A percentile compares a stretch with the other conserved stretches of the same genome.
Evolutionary conservation across 1,140 invertebrate species (phyloP).

Genomic region (Achroia grisella): DNA sequence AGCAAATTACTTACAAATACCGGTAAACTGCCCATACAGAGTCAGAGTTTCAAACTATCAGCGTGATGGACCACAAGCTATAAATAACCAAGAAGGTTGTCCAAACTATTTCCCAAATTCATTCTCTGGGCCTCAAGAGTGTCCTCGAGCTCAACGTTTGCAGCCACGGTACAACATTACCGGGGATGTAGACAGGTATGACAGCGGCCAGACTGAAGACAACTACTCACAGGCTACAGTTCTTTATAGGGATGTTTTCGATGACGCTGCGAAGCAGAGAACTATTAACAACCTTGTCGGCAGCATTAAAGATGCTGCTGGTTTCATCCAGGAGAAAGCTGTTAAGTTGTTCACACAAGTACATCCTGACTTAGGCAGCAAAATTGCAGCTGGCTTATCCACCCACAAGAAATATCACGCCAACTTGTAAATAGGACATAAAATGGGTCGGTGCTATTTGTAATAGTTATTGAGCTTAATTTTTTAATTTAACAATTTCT

Average conservation of each 20-base stretch:
- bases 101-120: slow-evolving; percentile 98
- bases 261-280: slow-evolving; percentile 80
- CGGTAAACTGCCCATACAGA: slow-evolving; percentile 95
- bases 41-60: slow-evolving; percentile 84
- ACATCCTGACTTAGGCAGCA: slow-evolving; percentile 79
- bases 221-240: slow-evolving; percentile 89
- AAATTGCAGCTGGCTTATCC: slow-evolving; percentile 78
- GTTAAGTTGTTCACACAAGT: slow-evolving; percentile 84
- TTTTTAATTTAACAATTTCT: slow-evolving; percentile 11
- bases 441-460: not conserved
- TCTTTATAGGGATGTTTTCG: slow-evolving; percentile 89
- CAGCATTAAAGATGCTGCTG: slow-evolving; percentile 84
- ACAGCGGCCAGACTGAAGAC: slow-evolving; percentile 87
- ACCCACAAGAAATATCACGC: slow-evolving; percentile 73
- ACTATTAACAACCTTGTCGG: slow-evolving; percentile 88
- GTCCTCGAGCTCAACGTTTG: slow-evolving; percentile 71
- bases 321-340: slow-evolving; percentile 89
- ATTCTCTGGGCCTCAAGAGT: slow-evolving; percentile 86
- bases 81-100: slow-evolving; percentile 82
- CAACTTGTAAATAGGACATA: slow-evolving; percentile 65
- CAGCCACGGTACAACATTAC: slow-evolving; percentile 69
- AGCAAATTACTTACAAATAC: slow-evolving; percentile 93
- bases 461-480: slow-evolving; percentile 3
- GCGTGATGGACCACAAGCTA: slow-evolving; percentile 86
- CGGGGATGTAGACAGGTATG: slow-evolving; percentile 84